Evolutionary conservation across 2,888 invertebrate genomes (phyloP), one percentile per base, ranked within the genome.

Genomic region (Herminia tarsipennalis): DNA sequence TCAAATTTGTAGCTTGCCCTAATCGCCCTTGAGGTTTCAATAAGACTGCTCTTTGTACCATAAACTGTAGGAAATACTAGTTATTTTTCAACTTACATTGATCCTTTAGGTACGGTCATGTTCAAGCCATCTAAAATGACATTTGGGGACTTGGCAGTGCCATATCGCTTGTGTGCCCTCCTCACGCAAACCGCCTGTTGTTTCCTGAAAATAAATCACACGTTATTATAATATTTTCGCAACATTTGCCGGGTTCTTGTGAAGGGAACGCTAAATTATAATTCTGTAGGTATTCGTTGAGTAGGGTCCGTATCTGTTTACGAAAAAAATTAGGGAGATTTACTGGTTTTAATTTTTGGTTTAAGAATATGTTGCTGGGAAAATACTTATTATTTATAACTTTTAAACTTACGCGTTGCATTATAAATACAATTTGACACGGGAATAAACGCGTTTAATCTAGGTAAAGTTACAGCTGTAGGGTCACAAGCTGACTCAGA

Each of bases 101-200:
- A 90, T 37, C 97, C 97, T 78, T 97, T 97, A 13, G 97, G 95
- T 28, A 98, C 98, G 10, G 97, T 97, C 96, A 98, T 97, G 76
- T 97, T 97, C 40, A 98, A 92, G 14, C 96, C 96, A 77, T 97
- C 96, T 39, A 98, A 92, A 24, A 98, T 96, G 20, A 96, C 92
- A 65, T 96, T 95, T 0, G 96, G 96, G 73, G 94, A 96, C 64
- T 93, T 95, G 61, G 94, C 93, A 2, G 94, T 90, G 3, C 98
- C 98, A 77, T 98, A 98, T 79, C 93, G 94, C 86, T 98, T 98
- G 78, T 93, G 95, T 0, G 98, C 97, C 10, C 96, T 86, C 44
- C 97, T 92, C 1, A 98, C 96, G 69, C 96, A 96, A 0, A 98
- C 95, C 0, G 97, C 97, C 57, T 97, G 96, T 70, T 95, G 94